Percentiles rank a stretch among this genome's conserved stretches.
phyloP scores from a whole-genome alignment of 35 echinoderm and acorn worm genomes.

The Ptychodera flava region DNA sequence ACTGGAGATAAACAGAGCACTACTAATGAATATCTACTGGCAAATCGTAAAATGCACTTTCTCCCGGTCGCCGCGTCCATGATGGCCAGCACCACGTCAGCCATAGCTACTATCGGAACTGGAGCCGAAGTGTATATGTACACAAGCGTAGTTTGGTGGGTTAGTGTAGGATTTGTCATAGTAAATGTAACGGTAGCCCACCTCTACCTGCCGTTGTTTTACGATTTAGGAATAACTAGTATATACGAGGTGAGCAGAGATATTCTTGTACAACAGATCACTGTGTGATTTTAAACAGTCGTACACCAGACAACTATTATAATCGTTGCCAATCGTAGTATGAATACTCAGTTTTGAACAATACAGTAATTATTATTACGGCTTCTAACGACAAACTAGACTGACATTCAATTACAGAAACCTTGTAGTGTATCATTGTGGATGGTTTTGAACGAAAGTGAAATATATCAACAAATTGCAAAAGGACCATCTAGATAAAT shows the following conservation, averaged over 20 bases:
- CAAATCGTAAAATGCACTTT: not conserved
- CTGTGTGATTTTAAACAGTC: too few relatives aligned
- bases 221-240: not conserved
- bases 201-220: constrained; percentile 14
- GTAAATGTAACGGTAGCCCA: not conserved
- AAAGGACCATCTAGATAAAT: too few relatives aligned
- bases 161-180: constrained; percentile 10
- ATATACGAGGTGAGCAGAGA: constrained; percentile 20
- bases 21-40: constrained; percentile 11
- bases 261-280: too few relatives aligned
- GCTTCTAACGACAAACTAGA: too few relatives aligned
- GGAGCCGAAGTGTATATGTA: constrained; percentile 25
- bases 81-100: constrained; percentile 4
- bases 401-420: too few relatives aligned
- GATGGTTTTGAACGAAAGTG: too few relatives aligned
- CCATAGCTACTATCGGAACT: constrained; percentile 12
- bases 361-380: too few relatives aligned
- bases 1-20: not conserved
- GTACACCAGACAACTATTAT: too few relatives aligned
- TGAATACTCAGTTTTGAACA: too few relatives aligned
- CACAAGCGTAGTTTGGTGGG: constrained; percentile 25
- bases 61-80: constrained; percentile 21
- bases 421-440: too few relatives aligned
- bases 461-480: too few relatives aligned
- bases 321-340: too few relatives aligned